Base-by-base conservation (phyloP, 2,797 vertebrate genomes). In the Artibeus jamaicensis region DNA sequence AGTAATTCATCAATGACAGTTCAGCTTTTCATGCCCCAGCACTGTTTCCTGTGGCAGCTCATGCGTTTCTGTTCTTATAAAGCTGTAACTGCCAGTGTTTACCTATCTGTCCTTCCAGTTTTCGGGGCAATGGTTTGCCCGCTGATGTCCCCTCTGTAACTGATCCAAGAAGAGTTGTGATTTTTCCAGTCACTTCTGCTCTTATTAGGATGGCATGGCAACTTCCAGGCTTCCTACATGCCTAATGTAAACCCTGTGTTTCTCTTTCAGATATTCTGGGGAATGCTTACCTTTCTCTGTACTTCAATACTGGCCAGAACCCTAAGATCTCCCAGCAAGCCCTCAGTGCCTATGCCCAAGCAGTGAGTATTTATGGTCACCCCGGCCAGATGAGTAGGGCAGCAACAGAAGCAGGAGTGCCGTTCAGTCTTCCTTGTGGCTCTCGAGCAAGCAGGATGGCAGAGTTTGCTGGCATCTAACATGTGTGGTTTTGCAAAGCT, bases 311-410 rank as follows among this genome's bases (percentile, higher is more conserved):
- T 42, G 99, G 99, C 91, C 99, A 99, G 98, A 99, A 99, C 86
- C 99, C 99, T 42, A 99, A 99, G 98, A 98, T 99, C 95, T 99
- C 99, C 82, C 99, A 99, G 97, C 99, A 99, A 98, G 99, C 99
- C 83, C 98, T 99, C 44, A 99, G 98, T 98, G 99, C 99, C 91
- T 99, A 99, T 76, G 98, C 99, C 29, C 99, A 99, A 96, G 99
- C 99, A 96, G 99, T 99, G 97, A 99, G 99, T 99, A 94, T 91
- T 84, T 68, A 55, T 11, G 46, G 62, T 91, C 18, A 76, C 26
- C 34, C 79, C 39, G 73, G 71, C 65, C 42, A 50, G 57, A 73
- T 42, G 50, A 81, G 32, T 34, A 88, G 82, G 73, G 42, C 32
- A 53, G 3, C 68, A 74, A 9, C 39, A 73, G 91, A 68, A 42